phyloP scores from a whole-genome alignment of 2,113 vertebrate genomes.

The human region DNA sequence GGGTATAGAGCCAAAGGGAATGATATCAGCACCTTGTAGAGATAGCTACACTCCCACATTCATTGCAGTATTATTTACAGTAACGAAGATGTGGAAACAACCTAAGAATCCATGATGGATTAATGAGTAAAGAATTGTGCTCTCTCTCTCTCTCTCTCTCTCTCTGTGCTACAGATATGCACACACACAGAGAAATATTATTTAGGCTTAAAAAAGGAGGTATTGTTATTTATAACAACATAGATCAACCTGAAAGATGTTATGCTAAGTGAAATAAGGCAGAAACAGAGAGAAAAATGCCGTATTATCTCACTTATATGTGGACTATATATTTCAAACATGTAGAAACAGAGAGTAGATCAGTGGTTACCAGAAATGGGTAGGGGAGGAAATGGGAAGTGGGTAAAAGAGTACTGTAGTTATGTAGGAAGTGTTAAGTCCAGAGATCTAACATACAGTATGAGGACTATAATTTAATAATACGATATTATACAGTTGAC shows the following conservation, averaged over 20 bases:
- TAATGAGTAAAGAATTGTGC: not conserved
- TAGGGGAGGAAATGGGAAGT: not conserved
- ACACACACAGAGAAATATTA: not conserved
- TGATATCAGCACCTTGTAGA: not conserved
- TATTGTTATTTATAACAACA: not conserved
- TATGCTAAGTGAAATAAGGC: not conserved
- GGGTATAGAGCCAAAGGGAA: no score
- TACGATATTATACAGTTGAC: no score
- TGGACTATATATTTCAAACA: not conserved
- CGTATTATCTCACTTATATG: not conserved
- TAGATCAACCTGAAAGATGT: not conserved
- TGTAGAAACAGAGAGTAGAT: not conserved
- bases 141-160: no score
- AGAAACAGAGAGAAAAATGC: not conserved
- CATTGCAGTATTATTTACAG: not conserved
- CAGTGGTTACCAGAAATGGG: no score
- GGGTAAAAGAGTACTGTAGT: not conserved
- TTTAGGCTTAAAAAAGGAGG: not conserved
- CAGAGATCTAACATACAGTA: not conserved
- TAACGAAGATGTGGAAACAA: not conserved
- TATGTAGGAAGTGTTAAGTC: not conserved
- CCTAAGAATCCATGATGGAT: not conserved
- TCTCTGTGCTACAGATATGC: not conserved
- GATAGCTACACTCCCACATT: not conserved
- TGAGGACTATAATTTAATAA: not conserved